Evolutionary conservation across 2,113 vertebrate species (phyloP).

Genomic region (Hypocryptadius cinnamomeus): DNA sequence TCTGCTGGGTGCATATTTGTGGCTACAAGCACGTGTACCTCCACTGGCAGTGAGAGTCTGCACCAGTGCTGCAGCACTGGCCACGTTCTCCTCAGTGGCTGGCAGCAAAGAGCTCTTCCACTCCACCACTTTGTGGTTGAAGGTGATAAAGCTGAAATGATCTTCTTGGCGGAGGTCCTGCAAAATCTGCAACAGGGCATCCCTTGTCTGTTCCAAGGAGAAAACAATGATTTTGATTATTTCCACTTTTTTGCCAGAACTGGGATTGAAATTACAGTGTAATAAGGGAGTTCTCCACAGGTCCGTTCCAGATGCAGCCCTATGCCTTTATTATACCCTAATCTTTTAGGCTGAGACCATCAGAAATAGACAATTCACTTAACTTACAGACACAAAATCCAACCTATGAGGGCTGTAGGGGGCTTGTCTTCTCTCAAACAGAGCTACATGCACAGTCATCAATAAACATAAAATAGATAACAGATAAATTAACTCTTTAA

Average conservation of each 20-base stretch:
- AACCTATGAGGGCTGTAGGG: neutral
- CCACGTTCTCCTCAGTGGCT: constrained; percentile 43
- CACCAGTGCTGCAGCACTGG: constrained; percentile 9
- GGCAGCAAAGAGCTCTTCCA: constrained; percentile 51
- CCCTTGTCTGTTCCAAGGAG: constrained; percentile 51
- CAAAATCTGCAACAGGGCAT: constrained; percentile 69
- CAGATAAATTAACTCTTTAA: neutral
- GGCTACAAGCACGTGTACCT: constrained; percentile 1
- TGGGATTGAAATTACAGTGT: neutral
- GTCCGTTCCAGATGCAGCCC: neutral
- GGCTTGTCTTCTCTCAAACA: neutral
- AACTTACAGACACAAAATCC: neutral
- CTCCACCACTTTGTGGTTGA: neutral
- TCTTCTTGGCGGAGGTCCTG: constrained; percentile 63
- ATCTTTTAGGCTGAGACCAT: neutral
- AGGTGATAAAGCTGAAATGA: constrained; percentile 60
- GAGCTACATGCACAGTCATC: neutral
- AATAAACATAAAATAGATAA: neutral
- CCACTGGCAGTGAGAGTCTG: constrained; percentile 41
- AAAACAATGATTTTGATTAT: neutral
- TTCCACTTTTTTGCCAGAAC: neutral
- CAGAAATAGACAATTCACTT: neutral
- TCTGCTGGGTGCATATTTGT: neutral
- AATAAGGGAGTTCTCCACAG: neutral
- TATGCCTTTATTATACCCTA: neutral